Percentiles rank a stretch among this genome's conserved stretches.
These are phyloP conservation scores for Pseudolaguvia tuberculata DNA, from an alignment of 2,113 vertebrate species.

Conservation along the genomic window DNA sequence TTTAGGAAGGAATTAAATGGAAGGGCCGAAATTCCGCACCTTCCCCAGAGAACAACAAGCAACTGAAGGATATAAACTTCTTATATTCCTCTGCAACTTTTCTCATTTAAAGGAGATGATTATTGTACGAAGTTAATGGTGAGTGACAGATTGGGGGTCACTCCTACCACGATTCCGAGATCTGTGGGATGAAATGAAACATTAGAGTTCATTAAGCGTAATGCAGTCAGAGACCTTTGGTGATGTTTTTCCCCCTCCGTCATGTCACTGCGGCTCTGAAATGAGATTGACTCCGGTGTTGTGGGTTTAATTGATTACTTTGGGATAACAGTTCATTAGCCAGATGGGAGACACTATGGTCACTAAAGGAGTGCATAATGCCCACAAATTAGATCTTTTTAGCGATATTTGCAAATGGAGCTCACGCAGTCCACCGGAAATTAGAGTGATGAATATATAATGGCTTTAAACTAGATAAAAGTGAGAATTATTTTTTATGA, in stretches of 20 bases:
- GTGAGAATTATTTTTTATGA: background rate
- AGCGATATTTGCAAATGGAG: background rate
- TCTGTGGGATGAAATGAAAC: constrained; percentile 26
- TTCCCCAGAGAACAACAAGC: background rate
- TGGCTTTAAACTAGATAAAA: background rate
- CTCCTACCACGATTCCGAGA: constrained; percentile 11
- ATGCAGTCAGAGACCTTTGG: constrained; percentile 16
- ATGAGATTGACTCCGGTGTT: constrained; percentile 17
- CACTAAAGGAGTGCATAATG: background rate
- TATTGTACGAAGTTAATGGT: constrained; percentile 16
- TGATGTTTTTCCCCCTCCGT: background rate
- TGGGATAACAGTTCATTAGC: constrained; percentile 28
- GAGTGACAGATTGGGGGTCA: constrained; percentile 23
- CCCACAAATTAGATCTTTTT: constrained; percentile 13
- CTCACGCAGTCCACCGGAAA: background rate
- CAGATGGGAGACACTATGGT: constrained; percentile 5
- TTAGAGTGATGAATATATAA: constrained; percentile 10
- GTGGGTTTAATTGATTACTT: constrained; percentile 21
- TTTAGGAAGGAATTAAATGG: background rate
- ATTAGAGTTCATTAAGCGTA: constrained; percentile 23
- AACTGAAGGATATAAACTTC: background rate
- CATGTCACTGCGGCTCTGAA: background rate
- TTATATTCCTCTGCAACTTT: constrained; percentile 15
- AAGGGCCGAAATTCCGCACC: constrained; percentile 4
- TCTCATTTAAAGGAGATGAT: constrained; percentile 16